Percentiles rank a stretch among this genome's conserved stretches.
phyloP scores from a whole-genome alignment of 2,888 invertebrate genomes.

The Eueremaeus valkanovi region DNA sequence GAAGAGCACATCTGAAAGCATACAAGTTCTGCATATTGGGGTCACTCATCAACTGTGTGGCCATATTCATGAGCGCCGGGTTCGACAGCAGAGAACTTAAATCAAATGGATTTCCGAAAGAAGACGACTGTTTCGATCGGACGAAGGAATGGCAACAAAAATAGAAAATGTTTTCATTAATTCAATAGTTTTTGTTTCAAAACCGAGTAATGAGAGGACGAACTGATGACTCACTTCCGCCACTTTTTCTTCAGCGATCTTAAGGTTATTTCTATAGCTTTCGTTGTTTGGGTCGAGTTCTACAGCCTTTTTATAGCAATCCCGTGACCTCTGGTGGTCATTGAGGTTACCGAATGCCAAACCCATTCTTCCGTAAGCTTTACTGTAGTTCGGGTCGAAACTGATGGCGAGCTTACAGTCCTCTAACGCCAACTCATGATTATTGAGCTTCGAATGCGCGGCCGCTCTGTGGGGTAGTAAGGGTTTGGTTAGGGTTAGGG shows the following conservation, averaged over 20 bases:
- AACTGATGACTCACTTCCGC: conserved; percentile 26
- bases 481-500: not conserved
- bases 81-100: conserved; percentile 35
- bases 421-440: conserved; percentile 74
- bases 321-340: conserved; percentile 74
- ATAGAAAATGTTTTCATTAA: too few relatives aligned
- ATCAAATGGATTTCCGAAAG: conserved; percentile 44
- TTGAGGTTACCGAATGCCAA: conserved; percentile 79
- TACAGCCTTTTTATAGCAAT: conserved; percentile 79
- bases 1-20: conserved; percentile 47
- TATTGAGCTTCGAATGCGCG: conserved; percentile 81
- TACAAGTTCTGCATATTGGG: conserved; percentile 73
- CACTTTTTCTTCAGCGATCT: conserved; percentile 69
- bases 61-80: conserved; percentile 76
- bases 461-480: conserved; percentile 66
- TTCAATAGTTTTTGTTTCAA: not conserved
- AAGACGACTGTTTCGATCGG: conserved; percentile 41
- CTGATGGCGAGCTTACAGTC: conserved; percentile 86
- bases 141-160: conserved; percentile 37
- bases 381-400: conserved; percentile 85
- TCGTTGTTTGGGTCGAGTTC: conserved; percentile 88
- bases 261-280: conserved; percentile 79
- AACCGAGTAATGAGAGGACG: not conserved
- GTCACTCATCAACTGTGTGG: conserved; percentile 75
- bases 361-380: conserved; percentile 87